Percentiles rank a stretch among this genome's conserved stretches.
These are phyloP conservation scores for Hyalella azteca DNA, from an alignment of 2,888 invertebrate species.

Conservation along the genomic window DNA sequence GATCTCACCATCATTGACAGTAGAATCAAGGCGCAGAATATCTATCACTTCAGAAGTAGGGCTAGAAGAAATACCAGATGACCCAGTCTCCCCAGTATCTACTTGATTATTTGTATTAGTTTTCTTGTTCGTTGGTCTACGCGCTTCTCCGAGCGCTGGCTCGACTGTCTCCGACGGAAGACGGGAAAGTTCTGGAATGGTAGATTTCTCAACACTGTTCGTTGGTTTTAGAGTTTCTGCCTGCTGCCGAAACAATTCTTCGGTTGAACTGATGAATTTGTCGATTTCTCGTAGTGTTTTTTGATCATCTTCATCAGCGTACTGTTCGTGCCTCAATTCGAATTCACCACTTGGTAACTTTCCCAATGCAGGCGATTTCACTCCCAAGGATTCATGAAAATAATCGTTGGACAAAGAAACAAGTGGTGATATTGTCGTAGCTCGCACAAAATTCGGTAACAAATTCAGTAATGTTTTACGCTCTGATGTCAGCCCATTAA, in stretches of 20 bases:
- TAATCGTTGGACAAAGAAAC: slow-evolving; percentile 50
- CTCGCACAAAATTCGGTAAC: slow-evolving; percentile 50
- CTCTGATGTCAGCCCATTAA: slow-evolving; percentile 48
- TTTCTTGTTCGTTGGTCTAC: neutral
- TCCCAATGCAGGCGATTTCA: slow-evolving; percentile 51
- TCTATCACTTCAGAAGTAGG: too few relatives aligned
- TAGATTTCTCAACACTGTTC: too few relatives aligned
- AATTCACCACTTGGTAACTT: slow-evolving; percentile 51
- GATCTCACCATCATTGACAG: too few relatives aligned
- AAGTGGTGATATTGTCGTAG: slow-evolving; percentile 53
- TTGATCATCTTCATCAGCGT: too few relatives aligned
- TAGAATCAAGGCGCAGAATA: too few relatives aligned
- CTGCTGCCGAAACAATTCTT: too few relatives aligned
- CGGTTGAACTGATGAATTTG: too few relatives aligned
- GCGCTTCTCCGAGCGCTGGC: neutral
- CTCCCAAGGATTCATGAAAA: slow-evolving; percentile 40
- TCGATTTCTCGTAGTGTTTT: too few relatives aligned
- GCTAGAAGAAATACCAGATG: too few relatives aligned
- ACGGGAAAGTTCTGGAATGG: too few relatives aligned
- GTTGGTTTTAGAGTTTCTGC: too few relatives aligned
- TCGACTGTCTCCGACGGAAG: neutral
- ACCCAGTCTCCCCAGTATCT: too few relatives aligned
- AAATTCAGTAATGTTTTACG: slow-evolving; percentile 49
- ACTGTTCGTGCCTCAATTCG: neutral
- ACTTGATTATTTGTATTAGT: neutral